Base-by-base conservation (phyloP, 2,113 vertebrate genomes). In the Calidris pugnax region DNA sequence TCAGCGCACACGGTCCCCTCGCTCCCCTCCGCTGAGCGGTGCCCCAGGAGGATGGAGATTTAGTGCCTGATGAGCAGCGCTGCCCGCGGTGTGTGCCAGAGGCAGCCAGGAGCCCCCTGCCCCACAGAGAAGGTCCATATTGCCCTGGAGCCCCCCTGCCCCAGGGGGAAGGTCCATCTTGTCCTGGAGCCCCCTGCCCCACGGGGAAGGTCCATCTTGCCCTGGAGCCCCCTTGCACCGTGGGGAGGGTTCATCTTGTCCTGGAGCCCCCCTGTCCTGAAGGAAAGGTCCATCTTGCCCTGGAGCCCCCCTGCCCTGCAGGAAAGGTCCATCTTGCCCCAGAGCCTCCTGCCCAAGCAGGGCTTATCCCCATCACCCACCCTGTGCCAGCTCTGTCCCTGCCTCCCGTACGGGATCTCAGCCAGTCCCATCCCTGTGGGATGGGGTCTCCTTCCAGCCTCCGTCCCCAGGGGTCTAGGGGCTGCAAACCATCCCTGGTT, bases 381-480 rank as follows among this genome's bases (percentile, higher is more conserved):
- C 6, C 74, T 3, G 2, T 3, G 9, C 14, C 53, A n/a, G 6
- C 12, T 6, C 56, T 43, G 24, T 21, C 1, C 0, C 32, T 5
- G 4, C 28, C 47, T 71, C 72, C 51, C 6, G 3, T 50, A 27
- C 0, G 2, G 67, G 78, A 43, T 27, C 77, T n/a, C 1, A 0
- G 33, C 45, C 0, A 0, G 8, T 30, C 62, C 35, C 14, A 4
- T 75, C 6, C n/a, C 15, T 8, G 4, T 6, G 32, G 30, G 30
- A 19, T 1, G 1, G 19, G 47, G 32, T n/a, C 59, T 85, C 35
- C 6, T 6, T 15, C 79, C 55, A 41, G n/a, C 30, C 55, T 48
- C 55, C 12, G 10, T 43, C 24, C 24, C 20, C 0, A 0, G n/a
- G 48, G 18, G 0, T 39, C 77, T 30, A 32, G 19, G 12, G 26